Evolutionary conservation across 35 echinoderm and acorn worm genomes (phyloP).

Genomic region (Strongylocentrotus purpuratus): DNA sequence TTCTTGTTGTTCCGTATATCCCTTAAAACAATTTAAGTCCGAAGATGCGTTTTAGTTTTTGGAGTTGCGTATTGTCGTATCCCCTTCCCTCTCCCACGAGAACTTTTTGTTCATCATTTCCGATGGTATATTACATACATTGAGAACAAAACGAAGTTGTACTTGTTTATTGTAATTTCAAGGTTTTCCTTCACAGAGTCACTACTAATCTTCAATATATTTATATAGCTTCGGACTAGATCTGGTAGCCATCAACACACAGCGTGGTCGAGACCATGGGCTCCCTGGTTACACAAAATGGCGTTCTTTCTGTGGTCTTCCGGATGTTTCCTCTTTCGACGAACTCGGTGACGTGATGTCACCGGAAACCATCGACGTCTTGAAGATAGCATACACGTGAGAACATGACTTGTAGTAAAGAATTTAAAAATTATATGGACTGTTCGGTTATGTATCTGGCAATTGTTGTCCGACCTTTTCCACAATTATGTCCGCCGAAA

Average conservation of each 20-base stretch:
- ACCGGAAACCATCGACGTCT: not conserved
- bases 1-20: too few relatives aligned
- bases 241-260: slow-evolving; percentile 80
- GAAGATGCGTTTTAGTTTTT: too few relatives aligned
- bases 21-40: too few relatives aligned
- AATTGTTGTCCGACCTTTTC: too few relatives aligned
- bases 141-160: too few relatives aligned
- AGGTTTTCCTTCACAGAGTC: not conserved
- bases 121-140: too few relatives aligned
- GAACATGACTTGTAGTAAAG: not conserved
- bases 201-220: not conserved
- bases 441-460: not conserved
- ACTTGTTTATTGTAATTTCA: not conserved
- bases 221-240: slow-evolving; percentile 58
- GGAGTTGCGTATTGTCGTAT: too few relatives aligned
- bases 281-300: slow-evolving; percentile 71
- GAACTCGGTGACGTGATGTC: slow-evolving; percentile 50
- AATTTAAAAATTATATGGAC: too few relatives aligned
- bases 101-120: too few relatives aligned
- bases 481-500: too few relatives aligned
- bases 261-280: slow-evolving; percentile 92
- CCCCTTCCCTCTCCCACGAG: too few relatives aligned
- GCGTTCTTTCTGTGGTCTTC: slow-evolving; percentile 51
- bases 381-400: slow-evolving; percentile 31
- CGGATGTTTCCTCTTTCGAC: slow-evolving; percentile 18